These are phyloP conservation scores for Sphaeramia orbicularis DNA, from an alignment of 2,797 vertebrate genomes.

Conservation along the genomic window DNA sequence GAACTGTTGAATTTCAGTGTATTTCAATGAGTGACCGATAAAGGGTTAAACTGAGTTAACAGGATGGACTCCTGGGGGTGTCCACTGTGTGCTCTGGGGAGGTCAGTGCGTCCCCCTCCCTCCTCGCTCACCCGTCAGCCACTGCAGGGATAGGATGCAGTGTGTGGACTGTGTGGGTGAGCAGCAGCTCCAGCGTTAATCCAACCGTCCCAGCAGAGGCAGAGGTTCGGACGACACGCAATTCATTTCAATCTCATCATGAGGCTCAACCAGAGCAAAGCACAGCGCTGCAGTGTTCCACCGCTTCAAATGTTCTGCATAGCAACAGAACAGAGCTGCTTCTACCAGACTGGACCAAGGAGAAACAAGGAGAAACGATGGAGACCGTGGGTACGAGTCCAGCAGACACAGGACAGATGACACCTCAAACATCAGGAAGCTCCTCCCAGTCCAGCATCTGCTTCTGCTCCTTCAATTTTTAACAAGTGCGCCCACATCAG, in stretches of 20 bases:
- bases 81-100: constrained; percentile 26
- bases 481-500: constrained; percentile 11
- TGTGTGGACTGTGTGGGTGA: constrained; percentile 55
- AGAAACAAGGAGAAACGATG: constrained; percentile 9
- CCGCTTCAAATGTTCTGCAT: constrained; percentile 73
- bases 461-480: not conserved
- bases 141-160: constrained; percentile 64
- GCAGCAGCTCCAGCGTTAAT: constrained; percentile 68
- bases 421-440: not conserved
- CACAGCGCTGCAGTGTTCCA: constrained; percentile 71
- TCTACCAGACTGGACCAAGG: constrained; percentile 35
- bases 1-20: too few relatives aligned
- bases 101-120: constrained; percentile 40
- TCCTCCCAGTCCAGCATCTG: too few relatives aligned
- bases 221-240: constrained; percentile 82
- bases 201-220: constrained; percentile 75
- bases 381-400: not conserved
- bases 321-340: constrained; percentile 75
- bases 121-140: constrained; percentile 58
- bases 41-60: constrained; percentile 7
- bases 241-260: constrained; percentile 89
- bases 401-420: too few relatives aligned
- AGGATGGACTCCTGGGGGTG: constrained; percentile 27
- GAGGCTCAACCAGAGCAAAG: constrained; percentile 74
- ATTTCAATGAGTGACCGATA: too few relatives aligned